Evolutionary conservation across 1,140 invertebrate genomes (phyloP).

Genomic region (Paracyclopina nana): DNA sequence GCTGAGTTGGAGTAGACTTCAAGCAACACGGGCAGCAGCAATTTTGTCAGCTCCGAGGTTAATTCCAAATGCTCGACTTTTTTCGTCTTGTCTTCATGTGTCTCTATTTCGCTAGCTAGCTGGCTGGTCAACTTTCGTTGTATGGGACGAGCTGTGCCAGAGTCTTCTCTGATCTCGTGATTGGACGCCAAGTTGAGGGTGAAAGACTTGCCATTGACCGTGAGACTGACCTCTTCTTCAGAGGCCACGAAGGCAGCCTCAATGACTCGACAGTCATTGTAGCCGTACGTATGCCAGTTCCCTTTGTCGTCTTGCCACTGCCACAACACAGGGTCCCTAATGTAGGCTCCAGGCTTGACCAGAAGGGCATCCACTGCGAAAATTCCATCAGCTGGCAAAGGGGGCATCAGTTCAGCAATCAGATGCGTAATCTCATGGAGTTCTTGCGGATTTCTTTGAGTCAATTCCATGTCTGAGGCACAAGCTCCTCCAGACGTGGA

Average conservation of each 20-base stretch:
- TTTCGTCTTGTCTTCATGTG: constrained; percentile 1
- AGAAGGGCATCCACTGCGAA: constrained; percentile 75
- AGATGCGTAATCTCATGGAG: constrained; percentile 87
- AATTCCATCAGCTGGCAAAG: constrained; percentile 74
- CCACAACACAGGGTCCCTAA: constrained; percentile 58
- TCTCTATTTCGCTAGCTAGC: not conserved
- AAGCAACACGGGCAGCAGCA: constrained; percentile 48
- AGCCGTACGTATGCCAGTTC: constrained; percentile 47
- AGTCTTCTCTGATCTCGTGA: constrained; percentile 96
- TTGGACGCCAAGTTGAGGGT: constrained; percentile 88
- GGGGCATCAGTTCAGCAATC: constrained; percentile 87
- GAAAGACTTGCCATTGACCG: constrained; percentile 72
- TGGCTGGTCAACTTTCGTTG: constrained; percentile 32
- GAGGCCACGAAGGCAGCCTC: constrained; percentile 75
- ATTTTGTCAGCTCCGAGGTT: constrained; percentile 56
- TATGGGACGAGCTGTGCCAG: constrained; percentile 72
- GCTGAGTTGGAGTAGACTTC: constrained; percentile 77
- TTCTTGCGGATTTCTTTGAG: constrained; percentile 76
- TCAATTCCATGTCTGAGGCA: constrained; percentile 36
- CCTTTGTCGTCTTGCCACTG: constrained; percentile 78
- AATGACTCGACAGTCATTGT: constrained; percentile 39
- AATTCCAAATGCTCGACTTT: constrained; percentile 40
- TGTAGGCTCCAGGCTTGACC: constrained; percentile 35
- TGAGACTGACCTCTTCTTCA: constrained; percentile 81
- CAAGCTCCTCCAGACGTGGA: not conserved